Evolutionary conservation across 1,140 invertebrate genomes (phyloP).

Genomic region (Penaeus vannamei): DNA sequence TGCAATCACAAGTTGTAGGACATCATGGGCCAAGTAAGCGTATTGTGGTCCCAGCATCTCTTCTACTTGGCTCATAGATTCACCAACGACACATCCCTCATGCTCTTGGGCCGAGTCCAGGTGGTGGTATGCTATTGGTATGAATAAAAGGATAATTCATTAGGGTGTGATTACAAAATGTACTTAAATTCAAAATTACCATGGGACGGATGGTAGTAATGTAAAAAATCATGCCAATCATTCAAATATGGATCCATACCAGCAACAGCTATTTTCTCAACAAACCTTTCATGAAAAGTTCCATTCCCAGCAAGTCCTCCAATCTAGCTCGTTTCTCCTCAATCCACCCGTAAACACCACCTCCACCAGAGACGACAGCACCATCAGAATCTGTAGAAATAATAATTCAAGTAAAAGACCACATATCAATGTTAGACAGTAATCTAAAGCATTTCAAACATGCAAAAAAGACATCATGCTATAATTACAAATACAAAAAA

Average conservation of each 20-base stretch:
- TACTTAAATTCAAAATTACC: too few relatives aligned
- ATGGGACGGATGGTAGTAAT: too few relatives aligned
- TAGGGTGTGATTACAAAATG: too few relatives aligned
- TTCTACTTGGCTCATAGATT: conserved; percentile 42
- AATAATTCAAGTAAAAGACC: background rate
- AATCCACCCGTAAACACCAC: conserved; percentile 59
- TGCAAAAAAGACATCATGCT: background rate
- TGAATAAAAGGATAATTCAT: too few relatives aligned
- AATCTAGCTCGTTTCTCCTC: conserved; percentile 53
- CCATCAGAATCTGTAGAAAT: conserved; percentile 43
- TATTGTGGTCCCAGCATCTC: conserved; percentile 32
- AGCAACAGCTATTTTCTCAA: too few relatives aligned
- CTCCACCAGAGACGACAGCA: conserved; percentile 44
- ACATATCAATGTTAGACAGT: background rate
- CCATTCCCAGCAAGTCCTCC: conserved; percentile 47
- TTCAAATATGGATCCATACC: too few relatives aligned
- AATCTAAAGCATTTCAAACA: background rate
- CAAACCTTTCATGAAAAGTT: conserved; percentile 52
- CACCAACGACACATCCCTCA: conserved; percentile 49
- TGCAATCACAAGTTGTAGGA: conserved; percentile 49
- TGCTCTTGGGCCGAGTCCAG: conserved; percentile 51
- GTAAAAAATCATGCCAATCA: too few relatives aligned
- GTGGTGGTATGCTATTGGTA: conserved; percentile 44
- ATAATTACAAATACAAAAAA: background rate
- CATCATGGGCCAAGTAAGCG: conserved; percentile 35